Evolutionary conservation across 2,888 invertebrate genomes (phyloP).

Genomic region (Nomada goodeniana): DNA sequence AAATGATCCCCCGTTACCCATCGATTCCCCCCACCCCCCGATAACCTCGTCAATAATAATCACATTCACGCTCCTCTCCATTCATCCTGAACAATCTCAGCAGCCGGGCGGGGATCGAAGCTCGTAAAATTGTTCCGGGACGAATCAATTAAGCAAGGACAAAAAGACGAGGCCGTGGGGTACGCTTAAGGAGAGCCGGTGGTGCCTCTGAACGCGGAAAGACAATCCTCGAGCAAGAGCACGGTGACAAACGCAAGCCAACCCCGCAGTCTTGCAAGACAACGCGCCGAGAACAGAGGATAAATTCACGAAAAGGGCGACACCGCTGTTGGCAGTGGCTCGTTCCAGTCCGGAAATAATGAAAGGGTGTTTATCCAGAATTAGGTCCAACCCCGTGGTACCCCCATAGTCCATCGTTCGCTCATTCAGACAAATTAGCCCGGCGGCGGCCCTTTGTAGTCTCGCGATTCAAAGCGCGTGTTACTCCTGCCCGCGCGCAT

Average conservation of each 20-base stretch:
- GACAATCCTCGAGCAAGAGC: slow-evolving; percentile 50
- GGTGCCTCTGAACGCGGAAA: slow-evolving; percentile 20
- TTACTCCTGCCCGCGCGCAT: slow-evolving; percentile 79
- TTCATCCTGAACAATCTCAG: slow-evolving; percentile 23
- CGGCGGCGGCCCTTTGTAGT: slow-evolving; percentile 82
- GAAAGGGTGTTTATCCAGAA: slow-evolving; percentile 83
- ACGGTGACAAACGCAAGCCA: slow-evolving; percentile 51
- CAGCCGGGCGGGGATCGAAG: neutral
- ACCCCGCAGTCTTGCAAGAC: slow-evolving; percentile 60
- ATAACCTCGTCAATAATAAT: slow-evolving; percentile 53
- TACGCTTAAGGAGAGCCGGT: slow-evolving; percentile 40
- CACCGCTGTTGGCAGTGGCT: slow-evolving; percentile 40
- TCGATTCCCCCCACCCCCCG: neutral
- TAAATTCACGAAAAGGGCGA: slow-evolving; percentile 45
- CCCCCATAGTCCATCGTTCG: slow-evolving; percentile 81
- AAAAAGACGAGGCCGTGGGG: slow-evolving; percentile 10
- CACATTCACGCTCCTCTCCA: slow-evolving; percentile 44
- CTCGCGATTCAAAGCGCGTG: slow-evolving; percentile 82
- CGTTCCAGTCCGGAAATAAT: slow-evolving; percentile 78
- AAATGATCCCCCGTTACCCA: slow-evolving; percentile 31
- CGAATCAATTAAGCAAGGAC: slow-evolving; percentile 62
- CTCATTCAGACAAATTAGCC: slow-evolving; percentile 84
- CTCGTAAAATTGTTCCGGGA: slow-evolving; percentile 26
- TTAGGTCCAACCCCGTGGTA: slow-evolving; percentile 76
- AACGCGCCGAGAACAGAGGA: slow-evolving; percentile 65